Conservation (phyloP, 1,140 invertebrate species). For the Muscidifurax raptorellus region DNA sequence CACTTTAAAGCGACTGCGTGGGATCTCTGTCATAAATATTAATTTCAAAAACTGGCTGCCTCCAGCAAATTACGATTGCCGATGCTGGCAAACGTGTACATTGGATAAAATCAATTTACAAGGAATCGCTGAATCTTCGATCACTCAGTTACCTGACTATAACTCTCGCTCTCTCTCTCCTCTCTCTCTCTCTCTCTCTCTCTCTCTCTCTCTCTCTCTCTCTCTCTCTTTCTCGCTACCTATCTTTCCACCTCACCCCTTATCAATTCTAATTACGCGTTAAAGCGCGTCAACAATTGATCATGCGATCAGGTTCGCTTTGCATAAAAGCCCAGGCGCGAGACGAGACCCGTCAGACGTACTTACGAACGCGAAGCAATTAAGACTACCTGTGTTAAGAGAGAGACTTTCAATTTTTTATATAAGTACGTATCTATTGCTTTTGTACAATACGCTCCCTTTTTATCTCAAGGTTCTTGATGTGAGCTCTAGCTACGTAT, state of each 20-base stretch:
- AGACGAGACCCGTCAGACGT: background rate
- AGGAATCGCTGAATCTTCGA: background rate
- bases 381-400: constrained; percentile 1
- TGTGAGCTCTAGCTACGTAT: background rate
- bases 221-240: background rate
- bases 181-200: background rate
- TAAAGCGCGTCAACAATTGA: constrained; percentile 29
- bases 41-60: background rate
- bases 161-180: background rate
- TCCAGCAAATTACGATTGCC: background rate
- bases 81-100: background rate
- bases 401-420: background rate
- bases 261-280: constrained; percentile 32
- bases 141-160: background rate
- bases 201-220: background rate
- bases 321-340: constrained; percentile 35
- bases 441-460: background rate
- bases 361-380: constrained; percentile 14
- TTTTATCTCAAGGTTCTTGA: background rate
- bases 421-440: constrained; percentile 28
- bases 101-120: background rate
- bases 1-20: background rate
- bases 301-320: constrained; percentile 3
- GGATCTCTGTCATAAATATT: constrained; percentile 15
- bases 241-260: constrained; percentile 17